phyloP scores from a whole-genome alignment of 2,888 invertebrate genomes.

The Monochamus alternatus region DNA sequence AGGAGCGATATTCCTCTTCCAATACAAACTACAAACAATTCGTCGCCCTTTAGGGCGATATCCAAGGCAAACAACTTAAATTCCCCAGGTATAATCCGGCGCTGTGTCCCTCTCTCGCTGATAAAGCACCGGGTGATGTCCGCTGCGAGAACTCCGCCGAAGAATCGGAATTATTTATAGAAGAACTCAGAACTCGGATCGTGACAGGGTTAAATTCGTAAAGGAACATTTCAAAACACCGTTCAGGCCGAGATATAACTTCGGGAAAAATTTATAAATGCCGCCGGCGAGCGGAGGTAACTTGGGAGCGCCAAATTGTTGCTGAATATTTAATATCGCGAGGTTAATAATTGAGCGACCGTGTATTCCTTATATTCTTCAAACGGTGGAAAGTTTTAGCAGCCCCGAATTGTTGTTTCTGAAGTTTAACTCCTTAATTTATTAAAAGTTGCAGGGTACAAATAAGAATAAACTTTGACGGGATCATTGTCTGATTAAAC shows the following conservation, averaged over 20 bases:
- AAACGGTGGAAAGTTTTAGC: background rate
- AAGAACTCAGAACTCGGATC: conserved; percentile 39
- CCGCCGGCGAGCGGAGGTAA: background rate
- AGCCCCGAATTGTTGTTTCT: conserved; percentile 2
- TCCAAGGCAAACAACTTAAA: conserved; percentile 53
- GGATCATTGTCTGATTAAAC: too few species aligned
- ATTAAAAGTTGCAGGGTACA: too few species aligned
- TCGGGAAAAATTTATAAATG: conserved; percentile 34
- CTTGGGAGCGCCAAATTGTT: conserved; percentile 28
- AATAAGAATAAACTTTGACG: too few species aligned
- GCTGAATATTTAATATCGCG: conserved; percentile 32
- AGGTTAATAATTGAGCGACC: background rate
- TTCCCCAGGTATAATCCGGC: conserved; percentile 46
- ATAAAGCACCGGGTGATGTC: conserved; percentile 40
- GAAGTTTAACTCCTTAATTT: background rate
- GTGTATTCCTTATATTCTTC: background rate
- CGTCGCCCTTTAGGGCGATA: conserved; percentile 49
- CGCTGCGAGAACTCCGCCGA: conserved; percentile 37
- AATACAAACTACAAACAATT: conserved; percentile 54
- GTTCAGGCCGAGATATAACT: conserved; percentile 38
- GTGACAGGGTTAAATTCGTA: conserved; percentile 44
- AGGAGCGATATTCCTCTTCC: conserved; percentile 40
- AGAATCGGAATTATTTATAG: conserved; percentile 43
- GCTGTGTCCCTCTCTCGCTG: conserved; percentile 31
- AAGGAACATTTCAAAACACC: conserved; percentile 40